Evolutionary conservation across 2,888 invertebrate genomes (phyloP), one percentile per base, ranked within the genome.

Genomic region (Labia minor): DNA sequence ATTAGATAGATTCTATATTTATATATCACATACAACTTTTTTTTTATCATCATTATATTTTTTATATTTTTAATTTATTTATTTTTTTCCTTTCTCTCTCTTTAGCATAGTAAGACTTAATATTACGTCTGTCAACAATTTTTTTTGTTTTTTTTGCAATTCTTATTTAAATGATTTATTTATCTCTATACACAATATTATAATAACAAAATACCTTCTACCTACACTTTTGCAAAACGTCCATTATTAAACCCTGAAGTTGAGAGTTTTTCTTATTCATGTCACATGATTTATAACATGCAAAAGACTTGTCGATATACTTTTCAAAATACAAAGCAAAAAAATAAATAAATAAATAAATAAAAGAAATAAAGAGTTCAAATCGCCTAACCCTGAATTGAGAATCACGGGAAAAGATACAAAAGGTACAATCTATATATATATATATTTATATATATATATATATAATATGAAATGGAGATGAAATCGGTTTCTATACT

Each of bases 211-310:
- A 49, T 49, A 8, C 49, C 49, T 49, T 49, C 49, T 49, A 49
- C 49, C 49, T n/a, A n/a, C n/a, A n/a, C n/a, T n/a, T n/a, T 49
- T 49, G 49, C 6, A 4, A 49, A 49, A 49, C 49, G 49, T n/a
- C 49, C 49, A 49, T 49, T 49, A 49, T 8, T 14, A 8, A 14
- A 49, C 6, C 49, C 49, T 49, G 6, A 49, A 49, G 49, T 14
- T 49, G 49, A 49, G n/a, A n/a, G 49, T 14, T 49, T 49, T 49
- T 49, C 49, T 49, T 49, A 49, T 49, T 14, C 49, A 49, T 49
- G 49, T n/a, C n/a, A n/a, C n/a, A 49, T 49, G 49, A 49, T 49
- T 49, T 49, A 49, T 49, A 49, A 49, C 49, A 49, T 49, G 49
- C 49, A 49, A 4, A 49, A 49, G 49, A 8, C 49, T 49, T 49